Evolutionary conservation across 2,797 vertebrate species (phyloP), one percentile per base, ranked within the genome.

Genomic region (Naso thynnoides): DNA sequence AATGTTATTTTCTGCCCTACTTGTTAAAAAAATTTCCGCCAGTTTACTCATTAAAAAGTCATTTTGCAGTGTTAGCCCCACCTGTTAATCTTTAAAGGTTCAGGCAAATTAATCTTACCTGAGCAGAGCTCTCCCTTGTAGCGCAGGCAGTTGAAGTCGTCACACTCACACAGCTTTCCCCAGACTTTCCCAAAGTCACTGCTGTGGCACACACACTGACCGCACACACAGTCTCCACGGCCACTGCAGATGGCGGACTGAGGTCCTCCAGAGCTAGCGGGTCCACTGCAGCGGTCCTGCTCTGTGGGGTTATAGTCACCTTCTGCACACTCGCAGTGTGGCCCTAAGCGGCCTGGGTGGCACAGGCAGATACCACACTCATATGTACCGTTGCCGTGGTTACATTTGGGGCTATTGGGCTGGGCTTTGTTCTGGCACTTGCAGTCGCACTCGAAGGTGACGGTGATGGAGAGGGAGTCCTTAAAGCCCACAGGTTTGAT

Each of bases 401-500:
- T 95, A 80, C 98, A 99, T n/a, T 64, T 85, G 0, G 54, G 81
- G 91, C 98, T 99, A 75, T 87, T 8, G 5, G 86, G 86, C 81
- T 95, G 70, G 0, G 96, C 96, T 1, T 63, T 56, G 29, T 81
- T 66, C 91, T 99, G 95, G 58, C 98, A 99, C 33, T 88, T 86
- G 69, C 98, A 99, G 89, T 96, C 88, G 0, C 98, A 99, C 82
- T 96, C 47, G 0, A 99, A 97, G 78, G 90, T 93, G 74, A 98
- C 96, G 1, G 92, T 84, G 85, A 99, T 89, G 0, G 92, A 93
- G 67, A 99, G 93, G 33, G 93, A 94, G 89, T 99, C 98, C 90
- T 98, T 96, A 86, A 99, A 99, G 79, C 97, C 97, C 82, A 98
- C 95, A 0, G 98, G 98, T 84, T 99, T 99, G 85, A 99, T 97